Evolutionary conservation across 2,797 vertebrate genomes (phyloP).

Genomic region (Darevskia nairensis): DNA sequence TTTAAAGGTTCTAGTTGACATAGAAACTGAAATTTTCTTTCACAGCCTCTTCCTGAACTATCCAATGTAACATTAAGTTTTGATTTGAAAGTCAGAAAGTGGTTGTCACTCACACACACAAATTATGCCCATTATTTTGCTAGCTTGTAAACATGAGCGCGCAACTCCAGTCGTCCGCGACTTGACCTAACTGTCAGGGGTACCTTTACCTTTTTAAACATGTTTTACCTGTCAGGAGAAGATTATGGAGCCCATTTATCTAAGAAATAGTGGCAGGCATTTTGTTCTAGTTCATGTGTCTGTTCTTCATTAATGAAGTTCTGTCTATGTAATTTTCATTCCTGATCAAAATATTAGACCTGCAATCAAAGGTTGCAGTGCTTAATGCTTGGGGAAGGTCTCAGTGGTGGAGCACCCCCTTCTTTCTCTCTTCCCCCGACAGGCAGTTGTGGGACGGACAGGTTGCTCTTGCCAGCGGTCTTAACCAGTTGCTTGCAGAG

Average conservation of each 20-base stretch:
- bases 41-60: slow-evolving; percentile 12
- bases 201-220: not conserved
- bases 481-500: too few species aligned
- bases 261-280: not conserved
- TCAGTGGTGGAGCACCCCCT: too few species aligned
- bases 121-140: not conserved
- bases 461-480: too few species aligned
- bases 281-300: not conserved
- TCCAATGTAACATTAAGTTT: slow-evolving; percentile 27
- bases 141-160: not conserved
- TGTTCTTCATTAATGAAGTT: not conserved
- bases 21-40: slow-evolving; percentile 32
- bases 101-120: not conserved
- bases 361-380: too few species aligned
- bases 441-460: too few species aligned
- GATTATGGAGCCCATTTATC: not conserved
- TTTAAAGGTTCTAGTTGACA: slow-evolving; percentile 27
- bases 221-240: not conserved
- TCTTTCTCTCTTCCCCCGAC: too few species aligned
- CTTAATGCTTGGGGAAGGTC: too few species aligned
- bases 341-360: not conserved
- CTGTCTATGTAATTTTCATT: not conserved
- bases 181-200: too few species aligned
- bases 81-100: slow-evolving; percentile 12
- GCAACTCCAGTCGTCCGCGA: too few species aligned